Base-by-base conservation (phyloP, 2,888 invertebrate species). In the Metacarcinus magister region DNA sequence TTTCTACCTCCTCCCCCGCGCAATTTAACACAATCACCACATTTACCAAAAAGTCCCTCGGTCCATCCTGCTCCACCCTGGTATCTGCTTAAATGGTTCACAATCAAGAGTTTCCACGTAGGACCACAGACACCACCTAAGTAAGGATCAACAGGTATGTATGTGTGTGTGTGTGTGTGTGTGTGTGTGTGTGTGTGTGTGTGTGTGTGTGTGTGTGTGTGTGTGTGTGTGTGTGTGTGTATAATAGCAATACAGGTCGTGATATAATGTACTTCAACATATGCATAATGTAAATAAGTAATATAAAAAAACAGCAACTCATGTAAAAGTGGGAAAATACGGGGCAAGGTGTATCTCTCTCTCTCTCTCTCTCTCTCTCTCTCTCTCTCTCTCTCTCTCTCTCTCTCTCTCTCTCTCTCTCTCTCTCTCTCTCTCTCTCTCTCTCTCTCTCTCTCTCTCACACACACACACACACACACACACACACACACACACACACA, bases 401-500 rank as follows among this genome's bases (percentile, higher is more conserved):
- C 87, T 32, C 87, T 39, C 87, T 28, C 87, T 39, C 87, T 87
- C 87, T 28, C 87, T 87, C 87, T 87, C 87, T 39, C 39, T 28
- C 28, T 87, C 87, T 39, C 39, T 39, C 87, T 32, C 87, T 32
- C 87, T 32, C 87, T 32, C 87, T 32, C 87, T 32, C 87, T 32
- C 87, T 32, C 87, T 32, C 87, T 32, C 87, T 4, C 19, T 4
- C 87, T 23, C 87, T 23, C 7, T 23, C 87, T 23, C 87, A 87
- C 87, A 87, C 4, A 3, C 19, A 3, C 16, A 89, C 89, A 89
- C 89, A 32, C 16, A 89, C 10, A 8, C 89, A 89, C 89, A 89
- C n/a, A 32, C 89, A 91, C 44, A 43, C n/a, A 92, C 2, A 92
- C n/a, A 92, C 48, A 48, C 44, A 91, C 44, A 91, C 91, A 91